Base-by-base conservation (phyloP, 37 sponge, comb jelly and placozoan species). In the Crambe crambe region DNA sequence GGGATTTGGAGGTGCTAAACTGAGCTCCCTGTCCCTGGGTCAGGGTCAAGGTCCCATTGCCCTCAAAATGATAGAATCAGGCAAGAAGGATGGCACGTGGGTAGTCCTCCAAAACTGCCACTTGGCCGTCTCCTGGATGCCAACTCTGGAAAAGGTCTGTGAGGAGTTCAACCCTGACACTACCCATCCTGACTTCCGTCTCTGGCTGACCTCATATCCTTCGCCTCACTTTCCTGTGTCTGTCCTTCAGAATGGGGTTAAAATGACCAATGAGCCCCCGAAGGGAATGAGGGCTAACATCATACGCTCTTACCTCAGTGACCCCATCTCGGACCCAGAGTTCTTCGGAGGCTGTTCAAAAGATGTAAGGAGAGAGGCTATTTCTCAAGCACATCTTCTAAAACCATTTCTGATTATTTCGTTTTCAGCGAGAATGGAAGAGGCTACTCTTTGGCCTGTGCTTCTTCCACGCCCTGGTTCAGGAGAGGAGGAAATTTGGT, bases 261-360 rank as follows among this genome's bases (percentile, higher is more conserved):
- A 98, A 72, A 98, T 98, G 99, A 98, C 99, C 68, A 98, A 98
- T 79, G 99, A 98, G 65, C 99, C 99, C n/a, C 99, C 99, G 18
- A 98, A 98, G 68, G 99, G 99, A 22, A 72, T 98, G 74, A 96
- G 89, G 67, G 91, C 94, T 61, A 98, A 98, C 58, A 83, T 98
- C 56, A 78, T 96, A 22, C 78, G 99, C 30, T 98, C 99, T n/a
- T 98, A 98, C 70, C 59, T 92, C 29, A 85, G 83, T 41, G 96
- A 98, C 74, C 99, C 99, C 29, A 87, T 98, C 42, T 94, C 92
- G 64, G 99, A 98, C 44, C 76, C 86, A 32, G 97, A 96, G 58
- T 98, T 96, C 87, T 98, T 94, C 70, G 80, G 62, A 82, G 90
- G 79, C 25, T 96, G 96, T 72, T 83, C 83, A 70, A 90, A 94